Conservation (phyloP, 2,797 vertebrate species). For the Mus caroli region DNA sequence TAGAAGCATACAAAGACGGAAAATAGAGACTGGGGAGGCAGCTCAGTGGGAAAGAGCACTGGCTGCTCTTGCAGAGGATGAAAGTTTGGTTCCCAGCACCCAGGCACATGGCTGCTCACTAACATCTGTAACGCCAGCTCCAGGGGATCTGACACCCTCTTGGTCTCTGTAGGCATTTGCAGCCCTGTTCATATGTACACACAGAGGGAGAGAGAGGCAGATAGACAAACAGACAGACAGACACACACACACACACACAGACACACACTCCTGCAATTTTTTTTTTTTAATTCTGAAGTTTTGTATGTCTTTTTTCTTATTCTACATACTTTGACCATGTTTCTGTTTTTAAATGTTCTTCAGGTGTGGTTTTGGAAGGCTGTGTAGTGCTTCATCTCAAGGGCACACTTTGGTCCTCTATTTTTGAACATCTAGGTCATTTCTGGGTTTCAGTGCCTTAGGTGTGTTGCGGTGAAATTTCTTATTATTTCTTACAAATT, state of each 20-base stretch:
- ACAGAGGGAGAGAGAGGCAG: not conserved
- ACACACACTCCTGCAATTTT: not conserved
- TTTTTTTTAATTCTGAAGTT: not conserved
- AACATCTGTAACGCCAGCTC: not conserved
- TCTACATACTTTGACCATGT: not conserved
- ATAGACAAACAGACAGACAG: not conserved
- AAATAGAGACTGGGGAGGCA: not conserved
- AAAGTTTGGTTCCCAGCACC: not conserved
- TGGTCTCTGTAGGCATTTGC: not conserved
- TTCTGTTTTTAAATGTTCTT: not conserved
- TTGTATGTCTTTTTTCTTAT: not conserved
- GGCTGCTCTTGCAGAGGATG: not conserved
- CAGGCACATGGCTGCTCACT: not conserved
- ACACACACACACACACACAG: not conserved
- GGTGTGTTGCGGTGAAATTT: not conserved
- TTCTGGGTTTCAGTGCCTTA: not conserved
- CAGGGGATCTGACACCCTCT: not conserved
- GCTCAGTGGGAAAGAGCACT: not conserved
- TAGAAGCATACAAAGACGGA: constrained; percentile 8
- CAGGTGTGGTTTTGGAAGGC: not conserved
- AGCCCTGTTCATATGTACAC: not conserved
- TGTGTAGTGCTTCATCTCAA: not conserved
- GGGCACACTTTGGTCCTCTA: not conserved
- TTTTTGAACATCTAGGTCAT: not conserved
- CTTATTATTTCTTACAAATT: constrained; percentile 18